phyloP scores from a whole-genome alignment of 2,797 vertebrate genomes.

The Microcaecilia unicolor region DNA sequence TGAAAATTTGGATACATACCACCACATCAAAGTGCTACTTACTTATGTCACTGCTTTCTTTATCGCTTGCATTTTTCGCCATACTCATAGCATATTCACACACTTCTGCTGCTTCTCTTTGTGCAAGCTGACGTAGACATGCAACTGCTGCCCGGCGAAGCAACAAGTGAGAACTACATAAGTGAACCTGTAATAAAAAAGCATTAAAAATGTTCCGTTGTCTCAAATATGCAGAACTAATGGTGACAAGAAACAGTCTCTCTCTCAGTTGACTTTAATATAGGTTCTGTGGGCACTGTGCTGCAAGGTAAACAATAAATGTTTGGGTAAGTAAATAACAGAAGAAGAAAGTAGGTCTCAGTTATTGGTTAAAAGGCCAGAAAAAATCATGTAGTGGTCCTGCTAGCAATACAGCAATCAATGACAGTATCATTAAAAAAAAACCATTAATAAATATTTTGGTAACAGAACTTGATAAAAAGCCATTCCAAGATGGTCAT shows the following conservation, averaged over 20 bases:
- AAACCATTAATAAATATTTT: no score
- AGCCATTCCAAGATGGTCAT: no score
- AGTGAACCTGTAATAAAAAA: conserved; percentile 70
- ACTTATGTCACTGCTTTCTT: conserved; percentile 72
- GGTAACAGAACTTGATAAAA: no score
- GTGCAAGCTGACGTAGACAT: conserved; percentile 88
- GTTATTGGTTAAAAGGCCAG: no score
- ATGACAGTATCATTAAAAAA: no score
- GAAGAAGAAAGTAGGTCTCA: no score
- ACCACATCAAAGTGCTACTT: conserved; percentile 31
- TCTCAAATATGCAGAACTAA: neutral
- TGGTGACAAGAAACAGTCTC: neutral
- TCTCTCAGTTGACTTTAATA: neutral
- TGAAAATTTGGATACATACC: no score
- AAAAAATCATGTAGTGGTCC: no score
- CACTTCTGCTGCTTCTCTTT: conserved; percentile 91
- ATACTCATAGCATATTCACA: conserved; percentile 96
- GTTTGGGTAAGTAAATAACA: neutral
- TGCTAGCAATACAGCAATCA: no score
- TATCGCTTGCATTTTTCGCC: conserved; percentile 76
- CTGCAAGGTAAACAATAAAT: neutral
- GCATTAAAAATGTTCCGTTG: neutral
- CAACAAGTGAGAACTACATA: conserved; percentile 93
- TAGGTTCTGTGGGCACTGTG: neutral
- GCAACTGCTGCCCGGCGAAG: conserved; percentile 91